Percentiles rank a stretch among this genome's conserved stretches.
phyloP scores from a whole-genome alignment of 2,888 invertebrate genomes.

The Orchesellides sinensis region DNA sequence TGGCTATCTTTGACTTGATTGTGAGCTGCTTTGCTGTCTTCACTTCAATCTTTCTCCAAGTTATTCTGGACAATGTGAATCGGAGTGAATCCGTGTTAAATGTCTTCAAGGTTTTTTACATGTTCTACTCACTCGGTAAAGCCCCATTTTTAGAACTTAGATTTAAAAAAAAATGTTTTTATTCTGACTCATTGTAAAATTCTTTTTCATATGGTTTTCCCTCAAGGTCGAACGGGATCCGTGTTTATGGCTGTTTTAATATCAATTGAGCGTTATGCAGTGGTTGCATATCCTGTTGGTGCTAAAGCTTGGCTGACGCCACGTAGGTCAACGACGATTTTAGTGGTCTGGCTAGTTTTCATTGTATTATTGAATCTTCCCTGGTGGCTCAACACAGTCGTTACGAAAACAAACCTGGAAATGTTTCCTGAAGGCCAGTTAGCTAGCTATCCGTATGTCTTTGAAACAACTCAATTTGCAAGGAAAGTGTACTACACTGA shows the following conservation, averaged over 20 bases:
- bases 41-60: background rate
- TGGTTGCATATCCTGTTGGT: slow-evolving; percentile 3
- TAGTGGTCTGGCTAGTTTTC: background rate
- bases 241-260: slow-evolving; percentile 30
- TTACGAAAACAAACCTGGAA: background rate
- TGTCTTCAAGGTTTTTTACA: background rate
- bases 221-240: slow-evolving; percentile 35
- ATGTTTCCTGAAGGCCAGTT: background rate
- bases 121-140: slow-evolving; percentile 27
- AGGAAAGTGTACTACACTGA: slow-evolving; percentile 4
- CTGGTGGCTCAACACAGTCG: slow-evolving; percentile 32
- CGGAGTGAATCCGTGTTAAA: background rate
- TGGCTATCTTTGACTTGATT: slow-evolving; percentile 38
- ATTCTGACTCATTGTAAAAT: no score
- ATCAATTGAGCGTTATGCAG: slow-evolving; percentile 28
- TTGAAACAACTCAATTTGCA: slow-evolving; percentile 13
- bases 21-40: slow-evolving; percentile 9
- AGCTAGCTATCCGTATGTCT: slow-evolving; percentile 16
- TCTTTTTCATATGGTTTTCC: no score
- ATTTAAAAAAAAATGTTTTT: no score
- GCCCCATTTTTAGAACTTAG: background rate
- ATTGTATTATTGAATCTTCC: slow-evolving; percentile 22
- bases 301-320: slow-evolving; percentile 12
- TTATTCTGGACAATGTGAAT: slow-evolving; percentile 29
- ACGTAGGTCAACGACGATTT: background rate